A percentile compares a stretch with the other conserved stretches of the same genome.
phyloP scores from a whole-genome alignment of 1,140 invertebrate genomes.

The Aricia agestis region DNA sequence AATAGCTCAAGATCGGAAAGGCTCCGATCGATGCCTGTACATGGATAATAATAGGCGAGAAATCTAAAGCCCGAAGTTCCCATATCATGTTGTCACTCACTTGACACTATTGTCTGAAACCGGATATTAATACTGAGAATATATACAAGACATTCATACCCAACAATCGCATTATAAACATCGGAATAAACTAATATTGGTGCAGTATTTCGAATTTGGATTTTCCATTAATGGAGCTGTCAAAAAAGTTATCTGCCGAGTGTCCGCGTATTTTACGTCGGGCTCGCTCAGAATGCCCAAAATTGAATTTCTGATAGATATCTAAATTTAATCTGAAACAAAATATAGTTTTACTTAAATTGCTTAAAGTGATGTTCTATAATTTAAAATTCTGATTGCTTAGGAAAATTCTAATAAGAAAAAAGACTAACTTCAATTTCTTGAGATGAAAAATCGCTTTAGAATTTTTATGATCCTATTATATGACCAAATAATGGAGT shows the following conservation, averaged over 20 bases:
- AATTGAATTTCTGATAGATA: no score
- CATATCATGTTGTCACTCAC: not conserved
- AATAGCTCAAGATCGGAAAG: not conserved
- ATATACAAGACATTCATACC: not conserved
- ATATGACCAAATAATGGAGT: not conserved
- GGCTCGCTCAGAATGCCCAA: no score
- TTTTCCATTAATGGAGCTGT: not conserved
- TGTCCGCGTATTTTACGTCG: no score
- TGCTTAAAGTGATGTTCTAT: no score
- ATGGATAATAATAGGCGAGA: constrained; percentile 34
- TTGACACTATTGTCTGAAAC: constrained; percentile 3
- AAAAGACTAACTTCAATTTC: no score
- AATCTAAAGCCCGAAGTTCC: constrained; percentile 35
- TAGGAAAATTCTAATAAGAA: no score
- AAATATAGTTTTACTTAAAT: no score
- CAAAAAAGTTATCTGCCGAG: not conserved
- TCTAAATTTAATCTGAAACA: no score
- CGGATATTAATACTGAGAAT: not conserved
- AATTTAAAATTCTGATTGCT: no score
- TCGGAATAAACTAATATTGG: not conserved
- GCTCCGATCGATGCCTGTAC: not conserved
- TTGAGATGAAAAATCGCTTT: no score
- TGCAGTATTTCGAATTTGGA: not conserved
- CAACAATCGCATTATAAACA: not conserved
- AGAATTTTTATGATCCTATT: no score